These are phyloP conservation scores for Tetramorium parvispinum DNA, from an alignment of 1,140 invertebrate species.

Conservation along the genomic window DNA sequence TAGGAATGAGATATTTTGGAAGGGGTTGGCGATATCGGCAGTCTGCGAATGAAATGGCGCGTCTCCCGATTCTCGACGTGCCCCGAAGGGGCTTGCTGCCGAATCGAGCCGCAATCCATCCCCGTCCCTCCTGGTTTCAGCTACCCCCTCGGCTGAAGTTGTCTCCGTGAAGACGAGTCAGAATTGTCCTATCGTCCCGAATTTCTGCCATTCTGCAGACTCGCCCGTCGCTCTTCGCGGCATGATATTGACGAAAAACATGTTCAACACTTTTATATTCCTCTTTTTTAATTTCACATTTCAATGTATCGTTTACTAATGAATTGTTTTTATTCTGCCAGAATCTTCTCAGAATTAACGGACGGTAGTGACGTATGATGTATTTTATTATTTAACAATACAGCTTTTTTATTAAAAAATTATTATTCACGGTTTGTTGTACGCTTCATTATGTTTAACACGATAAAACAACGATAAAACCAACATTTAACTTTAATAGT, in stretches of 20 bases:
- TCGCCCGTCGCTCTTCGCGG: slow-evolving; percentile 22
- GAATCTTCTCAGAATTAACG: not conserved
- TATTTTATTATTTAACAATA: not conserved
- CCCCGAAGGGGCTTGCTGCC: slow-evolving; percentile 80
- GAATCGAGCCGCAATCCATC: slow-evolving; percentile 76
- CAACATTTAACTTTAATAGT: slow-evolving; percentile 70
- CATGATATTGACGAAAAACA: slow-evolving; percentile 46
- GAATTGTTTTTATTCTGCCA: not conserved
- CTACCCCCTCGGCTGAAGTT: slow-evolving; percentile 62
- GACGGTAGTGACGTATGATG: not conserved
- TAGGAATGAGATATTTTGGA: slow-evolving; percentile 86
- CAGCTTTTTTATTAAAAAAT: not conserved
- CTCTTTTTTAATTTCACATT: not conserved
- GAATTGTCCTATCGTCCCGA: slow-evolving; percentile 61
- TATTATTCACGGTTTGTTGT: not conserved
- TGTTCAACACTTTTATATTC: not conserved
- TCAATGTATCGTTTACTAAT: slow-evolving; percentile 1
- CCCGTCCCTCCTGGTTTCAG: slow-evolving; percentile 46
- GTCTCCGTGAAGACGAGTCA: slow-evolving; percentile 71
- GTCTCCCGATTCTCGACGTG: slow-evolving; percentile 83
- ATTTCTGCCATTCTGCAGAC: slow-evolving; percentile 55
- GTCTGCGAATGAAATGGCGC: slow-evolving; percentile 85
- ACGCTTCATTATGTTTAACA: slow-evolving; percentile 24
- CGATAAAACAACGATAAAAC: slow-evolving; percentile 20
- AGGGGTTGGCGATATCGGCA: slow-evolving; percentile 85